Conservation (phyloP, 2,113 vertebrate genomes). For the Crotalus helleri region DNA sequence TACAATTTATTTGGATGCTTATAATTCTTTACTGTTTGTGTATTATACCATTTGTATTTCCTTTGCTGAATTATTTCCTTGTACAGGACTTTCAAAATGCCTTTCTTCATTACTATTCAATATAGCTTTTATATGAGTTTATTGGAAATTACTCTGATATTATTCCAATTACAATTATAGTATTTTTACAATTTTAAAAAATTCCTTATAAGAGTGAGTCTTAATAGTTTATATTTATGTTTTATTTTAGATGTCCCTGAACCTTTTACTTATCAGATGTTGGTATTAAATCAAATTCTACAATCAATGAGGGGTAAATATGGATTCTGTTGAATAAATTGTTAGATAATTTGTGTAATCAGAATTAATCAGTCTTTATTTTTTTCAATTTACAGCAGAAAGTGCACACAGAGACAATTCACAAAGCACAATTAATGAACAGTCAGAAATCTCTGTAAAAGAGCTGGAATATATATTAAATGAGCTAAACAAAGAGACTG, state of each 20-base stretch:
- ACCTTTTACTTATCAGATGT: neutral
- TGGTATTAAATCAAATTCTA: conserved; percentile 10
- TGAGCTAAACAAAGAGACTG: accelerated
- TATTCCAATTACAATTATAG: neutral
- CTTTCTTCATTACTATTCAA: neutral
- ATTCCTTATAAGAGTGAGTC: neutral
- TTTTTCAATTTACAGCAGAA: conserved; percentile 7
- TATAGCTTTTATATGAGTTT: neutral
- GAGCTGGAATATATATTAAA: neutral
- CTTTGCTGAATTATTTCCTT: neutral
- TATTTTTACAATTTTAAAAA: neutral
- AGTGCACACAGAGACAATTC: neutral
- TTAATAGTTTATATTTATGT: neutral
- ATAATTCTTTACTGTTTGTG: neutral
- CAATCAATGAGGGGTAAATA: conserved; percentile 5
- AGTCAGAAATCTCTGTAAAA: neutral
- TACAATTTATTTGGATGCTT: neutral
- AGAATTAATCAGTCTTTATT: neutral
- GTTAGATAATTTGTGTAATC: neutral
- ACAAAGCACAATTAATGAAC: neutral
- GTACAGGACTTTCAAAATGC: neutral
- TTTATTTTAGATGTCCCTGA: neutral
- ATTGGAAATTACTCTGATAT: conserved; percentile 5
- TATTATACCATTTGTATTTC: neutral
- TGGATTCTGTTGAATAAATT: neutral